Evolutionary conservation across 2,797 vertebrate genomes (phyloP), one percentile per base, ranked within the genome.

Genomic region (Menidia menidia): DNA sequence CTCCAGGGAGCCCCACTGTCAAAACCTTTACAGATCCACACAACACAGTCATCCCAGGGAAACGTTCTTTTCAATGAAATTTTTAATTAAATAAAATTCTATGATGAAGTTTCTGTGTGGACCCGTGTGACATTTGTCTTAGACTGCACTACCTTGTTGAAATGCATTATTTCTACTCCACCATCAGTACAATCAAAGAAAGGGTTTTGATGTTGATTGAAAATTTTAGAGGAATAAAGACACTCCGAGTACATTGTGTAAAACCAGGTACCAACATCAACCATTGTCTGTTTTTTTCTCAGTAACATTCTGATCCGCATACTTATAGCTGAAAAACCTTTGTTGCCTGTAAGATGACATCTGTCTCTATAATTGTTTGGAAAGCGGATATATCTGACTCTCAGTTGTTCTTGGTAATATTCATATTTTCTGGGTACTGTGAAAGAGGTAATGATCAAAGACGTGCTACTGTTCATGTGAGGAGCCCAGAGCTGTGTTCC

Each of bases 401-500:
- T 53, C 4, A 58, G 14, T 48, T 43, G 61, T 56, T 56, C 4
- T 64, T 56, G 60, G 15, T 9, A n/a, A 60, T 9, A 33, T 48
- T 1, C 7, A 10, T 1, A 11, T 33, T 67, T 73, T 71, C 55
- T 45, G 52, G 39, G 53, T 59, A 52, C 12, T 32, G 19, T 11
- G 16, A 18, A 16, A 13, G 30, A 57, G 4, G 48, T 66, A 33
- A 48, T 32, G 60, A 13, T 45, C 42, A 16, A 44, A 59, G 33
- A 53, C 52, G 19, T 53, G 82, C 78, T 79, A 68, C 83, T 79
- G 65, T 68, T 55, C 51, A 16, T 4, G 1, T 16, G 47, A 65
- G 13, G 11, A n/a, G 0, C 33, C 44, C 56, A 12, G 15, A 47
- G 71, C 39, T 55, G 31, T 50, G 79, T 91, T 92, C 74, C 68